Evolutionary conservation across 2,113 vertebrate species (phyloP), one percentile per base, ranked within the genome.

Genomic region (Macrotus californicus): DNA sequence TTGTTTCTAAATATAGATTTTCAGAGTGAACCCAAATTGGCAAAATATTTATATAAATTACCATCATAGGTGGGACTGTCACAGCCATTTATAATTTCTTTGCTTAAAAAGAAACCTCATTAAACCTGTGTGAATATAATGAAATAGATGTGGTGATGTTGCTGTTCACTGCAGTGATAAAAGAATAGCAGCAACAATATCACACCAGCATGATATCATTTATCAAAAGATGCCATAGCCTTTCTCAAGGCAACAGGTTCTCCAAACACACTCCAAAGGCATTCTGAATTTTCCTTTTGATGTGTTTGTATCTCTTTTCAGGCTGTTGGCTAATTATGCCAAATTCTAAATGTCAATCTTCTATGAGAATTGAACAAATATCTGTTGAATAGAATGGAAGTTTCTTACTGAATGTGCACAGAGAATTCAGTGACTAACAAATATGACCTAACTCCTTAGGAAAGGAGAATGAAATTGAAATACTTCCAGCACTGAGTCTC

Each of bases 351-450:
- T 61, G 50, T 50, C 18, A 82, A 2, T 83, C 41, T 88, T 92
- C 13, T 82, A 3, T 61, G n/a, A 80, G 39, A 91, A 52, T 52
- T 83, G 34, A 83, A 39, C 26, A 95, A 75, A 91, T 93, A 43
- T 31, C 75, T 72, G 9, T 64, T 86, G 82, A 87, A 41, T 52
- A 80, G 18, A 48, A 89, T 16, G 72, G 59, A 88, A 72, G 2
- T 72, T 64, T 82, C 39, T 56, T 94, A 31, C 16, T 84, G 76
- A 76, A 61, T 73, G 1, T 43, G 5, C 66, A 64, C 4, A 61
- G 43, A 91, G 61, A 97, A 93, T 94, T 89, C 77, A 87, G 0
- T 83, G 61, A 66, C 36, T 87, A 92, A 90, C 36, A 94, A 81
- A 79, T 84, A 46, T 41, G 54, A 72, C 14, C 75, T 83, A 66